Evolutionary conservation across 2,888 invertebrate species (phyloP).

Genomic region (Minunthozetes semirufus): DNA sequence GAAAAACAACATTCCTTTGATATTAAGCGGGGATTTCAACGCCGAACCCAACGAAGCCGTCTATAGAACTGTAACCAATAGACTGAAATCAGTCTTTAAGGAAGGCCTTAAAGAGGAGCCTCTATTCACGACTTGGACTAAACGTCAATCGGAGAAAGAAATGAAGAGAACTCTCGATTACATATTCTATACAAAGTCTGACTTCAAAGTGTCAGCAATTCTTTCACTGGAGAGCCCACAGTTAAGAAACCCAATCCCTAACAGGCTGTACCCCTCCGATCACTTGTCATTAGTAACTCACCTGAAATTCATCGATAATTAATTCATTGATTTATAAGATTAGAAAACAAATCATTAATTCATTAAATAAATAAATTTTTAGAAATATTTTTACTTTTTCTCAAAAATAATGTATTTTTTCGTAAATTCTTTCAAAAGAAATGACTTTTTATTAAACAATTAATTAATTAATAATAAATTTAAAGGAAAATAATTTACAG

Average conservation of each 20-base stretch:
- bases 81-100: constrained; percentile 10
- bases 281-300: constrained; percentile 60
- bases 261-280: constrained; percentile 65
- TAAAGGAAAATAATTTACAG: background rate
- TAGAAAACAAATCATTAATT: background rate
- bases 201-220: constrained; percentile 55
- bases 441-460: no score
- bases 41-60: constrained; percentile 66
- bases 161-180: constrained; percentile 68
- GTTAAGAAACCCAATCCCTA: constrained; percentile 63
- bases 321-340: background rate
- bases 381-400: background rate
- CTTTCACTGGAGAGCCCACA: constrained; percentile 61
- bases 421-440: no score
- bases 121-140: constrained; percentile 68
- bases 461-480: background rate
- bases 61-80: constrained; percentile 55
- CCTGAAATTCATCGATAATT: constrained; percentile 41
- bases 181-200: constrained; percentile 59
- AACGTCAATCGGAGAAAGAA: constrained; percentile 61
- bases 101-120: constrained; percentile 54
- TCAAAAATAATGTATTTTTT: background rate
- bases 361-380: background rate
- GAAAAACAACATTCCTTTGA: constrained; percentile 53
- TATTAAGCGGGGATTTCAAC: constrained; percentile 69